Conservation (phyloP, 2,888 invertebrate genomes). For the Sarcophaga variegata region DNA sequence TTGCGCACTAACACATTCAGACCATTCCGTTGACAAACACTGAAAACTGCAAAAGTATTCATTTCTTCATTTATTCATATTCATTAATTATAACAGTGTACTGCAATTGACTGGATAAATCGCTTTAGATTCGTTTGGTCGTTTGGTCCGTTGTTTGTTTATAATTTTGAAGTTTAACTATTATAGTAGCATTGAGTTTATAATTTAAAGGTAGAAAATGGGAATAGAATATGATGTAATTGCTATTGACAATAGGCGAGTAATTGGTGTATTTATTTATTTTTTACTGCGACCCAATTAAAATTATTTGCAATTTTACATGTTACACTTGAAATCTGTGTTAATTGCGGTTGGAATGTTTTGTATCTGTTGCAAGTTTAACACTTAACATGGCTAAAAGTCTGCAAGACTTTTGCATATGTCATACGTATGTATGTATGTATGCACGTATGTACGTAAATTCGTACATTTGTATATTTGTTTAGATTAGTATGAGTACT, state of each 20-base stretch:
- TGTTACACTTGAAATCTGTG: conserved; percentile 69
- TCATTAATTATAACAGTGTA: no score
- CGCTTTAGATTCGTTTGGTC: no score
- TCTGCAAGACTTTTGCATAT: not conserved
- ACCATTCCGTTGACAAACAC: not conserved
- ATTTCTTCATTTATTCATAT: no score
- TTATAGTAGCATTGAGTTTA: no score
- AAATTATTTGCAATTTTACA: conserved; percentile 64
- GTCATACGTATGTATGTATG: not conserved
- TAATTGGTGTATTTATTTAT: conserved; percentile 15
- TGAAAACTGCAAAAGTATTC: not conserved
- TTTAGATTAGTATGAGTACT: not conserved
- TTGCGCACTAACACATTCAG: not conserved
- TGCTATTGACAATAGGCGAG: not conserved
- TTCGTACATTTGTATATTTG: not conserved
- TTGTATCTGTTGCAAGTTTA: conserved; percentile 41
- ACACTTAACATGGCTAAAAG: conserved; percentile 33
- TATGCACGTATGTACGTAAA: not conserved
- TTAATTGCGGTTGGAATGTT: conserved; percentile 60
- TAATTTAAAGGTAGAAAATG: no score
- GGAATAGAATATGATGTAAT: no score
- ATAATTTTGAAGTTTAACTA: no score
- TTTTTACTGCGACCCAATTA: conserved; percentile 64
- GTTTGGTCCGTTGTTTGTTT: no score
- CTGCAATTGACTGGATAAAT: not conserved